Percentiles rank a stretch among this genome's conserved stretches.
Evolutionary conservation across 2,113 vertebrate species (phyloP).

Genomic region (Ophthalmolycus amberensis): DNA sequence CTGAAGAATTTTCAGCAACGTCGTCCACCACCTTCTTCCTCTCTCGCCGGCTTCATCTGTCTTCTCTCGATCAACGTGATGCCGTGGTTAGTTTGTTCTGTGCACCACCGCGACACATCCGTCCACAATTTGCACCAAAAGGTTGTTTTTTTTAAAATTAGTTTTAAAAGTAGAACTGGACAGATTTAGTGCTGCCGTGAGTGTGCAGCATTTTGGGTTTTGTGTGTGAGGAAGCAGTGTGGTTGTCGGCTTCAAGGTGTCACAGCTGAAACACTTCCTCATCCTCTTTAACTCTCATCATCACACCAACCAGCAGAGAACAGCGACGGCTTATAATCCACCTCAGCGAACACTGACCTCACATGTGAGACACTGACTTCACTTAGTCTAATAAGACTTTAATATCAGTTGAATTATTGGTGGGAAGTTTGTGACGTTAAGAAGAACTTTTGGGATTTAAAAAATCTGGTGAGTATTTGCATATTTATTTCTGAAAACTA

Average conservation of each 20-base stretch:
- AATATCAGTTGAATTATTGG: not conserved
- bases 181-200: not conserved
- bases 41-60: not conserved
- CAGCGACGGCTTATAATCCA: slow-evolving; percentile 6
- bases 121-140: not conserved
- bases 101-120: not conserved
- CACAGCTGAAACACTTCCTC: slow-evolving; percentile 69
- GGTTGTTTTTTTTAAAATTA: not conserved
- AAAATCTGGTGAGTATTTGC: slow-evolving; percentile 59
- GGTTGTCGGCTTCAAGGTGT: slow-evolving; percentile 52
- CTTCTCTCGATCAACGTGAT: not conserved
- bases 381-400: not conserved
- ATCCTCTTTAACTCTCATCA: slow-evolving; percentile 32
- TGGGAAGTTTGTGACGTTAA: slow-evolving; percentile 3
- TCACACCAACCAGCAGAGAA: slow-evolving; percentile 3
- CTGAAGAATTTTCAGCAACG: slow-evolving; percentile 59
- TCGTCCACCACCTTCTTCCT: slow-evolving; percentile 18
- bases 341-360: slow-evolving; percentile 10
- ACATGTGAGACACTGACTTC: slow-evolving; percentile 16
- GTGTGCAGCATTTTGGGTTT: slow-evolving; percentile 21
- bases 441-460: slow-evolving; percentile 20
- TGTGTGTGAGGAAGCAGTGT: slow-evolving; percentile 71
- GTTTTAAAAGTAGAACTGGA: not conserved
- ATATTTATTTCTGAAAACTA: slow-evolving; percentile 16
- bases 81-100: not conserved